Percentiles rank a stretch among this genome's conserved stretches.
phyloP scores from a whole-genome alignment of 2,113 vertebrate genomes.

The Mormyrus lacerda region DNA sequence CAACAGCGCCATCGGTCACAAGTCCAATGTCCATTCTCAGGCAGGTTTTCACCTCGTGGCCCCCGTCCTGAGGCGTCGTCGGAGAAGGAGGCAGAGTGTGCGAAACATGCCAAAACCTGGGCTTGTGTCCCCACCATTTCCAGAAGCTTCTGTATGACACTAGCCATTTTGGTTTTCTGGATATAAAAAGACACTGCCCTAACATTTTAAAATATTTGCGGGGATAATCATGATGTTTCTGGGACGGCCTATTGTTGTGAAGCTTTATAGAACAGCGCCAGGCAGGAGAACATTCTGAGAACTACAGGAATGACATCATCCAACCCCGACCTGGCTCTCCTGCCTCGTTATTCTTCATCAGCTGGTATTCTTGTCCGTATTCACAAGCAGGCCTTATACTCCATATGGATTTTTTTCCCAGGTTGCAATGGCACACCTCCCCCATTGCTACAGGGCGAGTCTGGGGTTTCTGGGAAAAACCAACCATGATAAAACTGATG shows the following conservation, averaged over 20 bases:
- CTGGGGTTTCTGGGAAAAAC: neutral
- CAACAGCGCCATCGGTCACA: conserved; percentile 52
- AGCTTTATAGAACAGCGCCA: neutral
- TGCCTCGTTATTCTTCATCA: neutral
- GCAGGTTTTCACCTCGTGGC: conserved; percentile 30
- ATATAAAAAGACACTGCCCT: neutral
- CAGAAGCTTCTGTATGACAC: neutral
- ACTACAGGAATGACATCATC: neutral
- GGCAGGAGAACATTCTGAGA: neutral
- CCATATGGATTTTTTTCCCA: neutral
- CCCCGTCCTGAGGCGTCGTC: conserved; percentile 37
- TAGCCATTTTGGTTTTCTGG: neutral
- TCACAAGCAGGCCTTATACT: neutral
- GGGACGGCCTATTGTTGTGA: neutral
- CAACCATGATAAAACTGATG: neutral
- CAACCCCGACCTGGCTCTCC: neutral
- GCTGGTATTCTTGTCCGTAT: neutral
- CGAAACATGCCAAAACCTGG: neutral
- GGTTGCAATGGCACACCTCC: neutral
- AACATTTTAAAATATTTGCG: neutral
- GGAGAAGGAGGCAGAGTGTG: conserved; percentile 45
- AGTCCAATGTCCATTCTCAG: conserved; percentile 48
- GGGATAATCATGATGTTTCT: neutral
- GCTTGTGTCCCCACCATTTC: neutral
- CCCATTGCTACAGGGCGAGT: neutral